Base-by-base conservation (phyloP, 2,888 invertebrate genomes). In the Drosophila merina region DNA sequence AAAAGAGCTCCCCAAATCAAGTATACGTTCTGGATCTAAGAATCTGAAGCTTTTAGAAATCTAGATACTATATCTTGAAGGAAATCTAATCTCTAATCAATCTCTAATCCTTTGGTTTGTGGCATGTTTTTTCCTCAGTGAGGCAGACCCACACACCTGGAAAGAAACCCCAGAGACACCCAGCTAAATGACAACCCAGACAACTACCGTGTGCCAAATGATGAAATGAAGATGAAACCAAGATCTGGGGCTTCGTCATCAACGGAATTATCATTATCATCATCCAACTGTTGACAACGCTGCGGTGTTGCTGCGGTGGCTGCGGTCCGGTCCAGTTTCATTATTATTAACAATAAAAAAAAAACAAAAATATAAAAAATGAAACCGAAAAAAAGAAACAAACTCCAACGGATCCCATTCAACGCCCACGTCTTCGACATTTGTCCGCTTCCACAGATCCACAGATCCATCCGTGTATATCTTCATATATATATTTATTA, bases 301-400 rank as follows among this genome's bases (percentile, higher is more conserved):
- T 66, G 20, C 20, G 20, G 20, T 20, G 20, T 68, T 57, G 59
- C 50, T 69, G 76, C 63, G 72, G 64, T 78, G 58, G 59, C 57
- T 76, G 85, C 76, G 86, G 84, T 79, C 74, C 78, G 86, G 84
- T 62, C 60, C 84, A 82, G 81, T 84, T 86, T 72, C 72, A 76
- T 64, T 55, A 71, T 60, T 70, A 60, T 56, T 64, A 64, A 64
- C 51, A 30, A 42, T 50, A 70, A 25, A 57, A 25, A 55, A 14
- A 55, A 30, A 66, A 31, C 25, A 10, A 50, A 36, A 50, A n/a
- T 40, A 45, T 25, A 20, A 31, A n/a, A 31, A 14, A 44, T 55
- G 44, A 31, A 30, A 20, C 36, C 14, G 25, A 49, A 40, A 40
- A 40, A 6, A 12, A 14, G 40, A 67, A 55, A 66, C 38, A 48